Conservation (phyloP, 2,797 vertebrate species). For the Peromyscus melanophrys region DNA sequence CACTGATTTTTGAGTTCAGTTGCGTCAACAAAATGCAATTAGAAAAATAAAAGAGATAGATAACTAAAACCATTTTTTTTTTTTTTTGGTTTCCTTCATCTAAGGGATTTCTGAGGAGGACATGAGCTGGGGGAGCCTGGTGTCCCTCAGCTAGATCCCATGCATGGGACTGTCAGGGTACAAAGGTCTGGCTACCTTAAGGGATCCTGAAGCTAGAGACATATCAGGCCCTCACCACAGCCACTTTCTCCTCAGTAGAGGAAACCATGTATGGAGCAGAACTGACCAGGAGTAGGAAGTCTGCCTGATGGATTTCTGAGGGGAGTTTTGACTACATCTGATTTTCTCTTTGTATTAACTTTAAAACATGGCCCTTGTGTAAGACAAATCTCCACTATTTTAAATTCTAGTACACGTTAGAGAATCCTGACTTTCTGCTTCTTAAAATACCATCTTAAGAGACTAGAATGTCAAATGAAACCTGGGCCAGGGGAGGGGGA, state of each 20-base stretch:
- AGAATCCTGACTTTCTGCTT: slow-evolving; percentile 45
- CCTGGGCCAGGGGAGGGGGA: neutral
- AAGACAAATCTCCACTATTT: slow-evolving; percentile 10
- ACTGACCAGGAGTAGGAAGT: rapidly evolving
- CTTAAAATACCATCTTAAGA: slow-evolving; percentile 29
- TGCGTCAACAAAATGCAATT: neutral
- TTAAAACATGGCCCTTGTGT: neutral
- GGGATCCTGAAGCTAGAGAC: neutral
- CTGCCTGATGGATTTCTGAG: neutral
- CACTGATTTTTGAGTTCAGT: neutral
- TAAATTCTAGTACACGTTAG: slow-evolving; percentile 38
- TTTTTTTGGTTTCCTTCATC: neutral
- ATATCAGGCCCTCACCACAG: neutral
- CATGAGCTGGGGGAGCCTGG: neutral
- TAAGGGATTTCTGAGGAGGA: neutral
- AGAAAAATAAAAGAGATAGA: neutral
- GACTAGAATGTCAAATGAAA: slow-evolving; percentile 61
- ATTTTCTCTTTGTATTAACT: neutral
- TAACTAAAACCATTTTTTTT: neutral
- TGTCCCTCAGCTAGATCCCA: rapidly evolving
- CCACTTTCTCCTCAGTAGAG: neutral
- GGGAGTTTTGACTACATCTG: neutral
- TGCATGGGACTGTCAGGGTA: neutral
- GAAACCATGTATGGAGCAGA: neutral
- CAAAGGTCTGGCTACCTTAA: neutral